Evolutionary conservation across 2,113 vertebrate genomes (phyloP), one percentile per base, ranked within the genome.

Genomic region (Nyctereutes procyonoides): DNA sequence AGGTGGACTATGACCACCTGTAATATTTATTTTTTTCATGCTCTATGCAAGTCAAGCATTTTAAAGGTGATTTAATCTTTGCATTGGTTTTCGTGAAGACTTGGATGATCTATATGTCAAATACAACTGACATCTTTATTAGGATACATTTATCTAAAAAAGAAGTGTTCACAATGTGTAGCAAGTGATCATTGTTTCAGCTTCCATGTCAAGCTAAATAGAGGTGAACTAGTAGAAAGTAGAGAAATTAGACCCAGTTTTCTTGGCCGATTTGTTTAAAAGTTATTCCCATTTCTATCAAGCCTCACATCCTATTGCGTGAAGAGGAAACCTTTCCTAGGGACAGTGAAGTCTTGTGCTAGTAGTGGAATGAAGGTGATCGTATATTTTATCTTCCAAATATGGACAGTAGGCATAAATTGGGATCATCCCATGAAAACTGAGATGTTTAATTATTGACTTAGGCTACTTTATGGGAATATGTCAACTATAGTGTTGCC

Each of bases 21-120:
- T 58, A 80, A 56, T 74, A 55, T 15, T 80, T 77, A 56, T 56
- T 56, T 56, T 74, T 81, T 90, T 92, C 3, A 20, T 73, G 24
- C 28, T 15, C 20, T 88, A 15, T 88, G 3, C 60, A 94, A 58
- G 35, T 28, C 35, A 90, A 26, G 9, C 8, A 58, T 92, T 79
- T 95, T 26, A 85, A 84, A 32, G 71, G 19, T 38, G 2, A 58
- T 53, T 95, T 89, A 15, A 26, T 86, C 71, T 92, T 86, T 96
- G 55, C 20, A 22, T 92, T 97, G 58, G 19, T 92, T 93, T 95
- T 67, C 20, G 20, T 79, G 30, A 91, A 82, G 48, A 5, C 38
- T 65, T 97, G 63, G 55, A 24, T 22, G n/a, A 81, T 62, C 48
- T 58, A 24, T 69, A 26, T 67, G 20, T 90, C 62, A 87, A 12